These are phyloP conservation scores for Frieseomelitta varia DNA, from an alignment of 1,140 invertebrate species.

Conservation along the genomic window DNA sequence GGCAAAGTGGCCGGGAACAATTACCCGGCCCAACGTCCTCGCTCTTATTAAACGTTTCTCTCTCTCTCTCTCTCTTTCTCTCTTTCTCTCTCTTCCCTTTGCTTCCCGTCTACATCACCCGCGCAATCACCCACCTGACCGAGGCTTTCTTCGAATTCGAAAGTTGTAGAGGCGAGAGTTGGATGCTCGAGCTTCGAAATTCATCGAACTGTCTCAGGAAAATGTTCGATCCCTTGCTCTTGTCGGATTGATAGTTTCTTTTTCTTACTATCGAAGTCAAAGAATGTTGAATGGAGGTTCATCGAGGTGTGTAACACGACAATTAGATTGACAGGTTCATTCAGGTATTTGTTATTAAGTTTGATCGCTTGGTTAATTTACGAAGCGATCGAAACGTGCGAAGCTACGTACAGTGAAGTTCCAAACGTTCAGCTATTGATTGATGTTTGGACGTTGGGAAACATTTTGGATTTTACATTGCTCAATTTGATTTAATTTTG, in stretches of 20 bases:
- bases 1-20: slow-evolving; percentile 62
- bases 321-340: neutral
- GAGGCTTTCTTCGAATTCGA: neutral
- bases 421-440: too few species aligned
- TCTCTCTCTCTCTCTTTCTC: neutral
- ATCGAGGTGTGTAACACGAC: neutral
- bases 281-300: neutral
- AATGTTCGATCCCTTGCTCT: neutral
- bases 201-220: neutral
- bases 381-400: too few species aligned
- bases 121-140: neutral
- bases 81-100: too few species aligned
- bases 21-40: slow-evolving; percentile 51
- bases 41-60: slow-evolving; percentile 51
- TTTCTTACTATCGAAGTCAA: neutral
- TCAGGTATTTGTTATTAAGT: neutral
- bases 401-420: too few species aligned
- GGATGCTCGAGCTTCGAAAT: neutral
- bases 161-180: neutral
- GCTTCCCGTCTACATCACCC: too few species aligned
- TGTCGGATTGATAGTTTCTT: neutral
- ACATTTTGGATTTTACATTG: too few species aligned
- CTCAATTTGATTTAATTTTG: too few species aligned
- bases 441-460: too few species aligned
- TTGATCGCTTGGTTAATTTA: too few species aligned